Evolutionary conservation across 2,888 invertebrate species (phyloP).

Genomic region (Eumacrocentrus americanus): DNA sequence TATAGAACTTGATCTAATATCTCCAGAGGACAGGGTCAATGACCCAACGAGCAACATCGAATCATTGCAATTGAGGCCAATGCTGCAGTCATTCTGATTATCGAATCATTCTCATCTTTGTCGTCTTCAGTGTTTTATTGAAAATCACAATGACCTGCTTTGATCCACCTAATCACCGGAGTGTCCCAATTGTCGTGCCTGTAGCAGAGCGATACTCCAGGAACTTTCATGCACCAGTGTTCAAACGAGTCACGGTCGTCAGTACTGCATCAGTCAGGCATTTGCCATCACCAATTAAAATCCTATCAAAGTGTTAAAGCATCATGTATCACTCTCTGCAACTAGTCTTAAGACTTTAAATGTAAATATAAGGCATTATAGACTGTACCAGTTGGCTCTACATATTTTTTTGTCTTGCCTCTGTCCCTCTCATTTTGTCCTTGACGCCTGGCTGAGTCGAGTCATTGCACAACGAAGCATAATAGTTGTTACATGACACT

Average conservation of each 20-base stretch:
- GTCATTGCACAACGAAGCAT: constrained; percentile 10
- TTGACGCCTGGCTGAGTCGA: neutral
- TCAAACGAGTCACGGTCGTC: constrained; percentile 53
- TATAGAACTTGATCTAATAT: neutral
- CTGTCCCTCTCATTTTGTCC: neutral
- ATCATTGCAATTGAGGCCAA: constrained; percentile 37
- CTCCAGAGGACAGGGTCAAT: too few species aligned
- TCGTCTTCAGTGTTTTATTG: neutral
- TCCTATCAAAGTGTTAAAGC: constrained; percentile 34
- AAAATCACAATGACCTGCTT: constrained; percentile 54
- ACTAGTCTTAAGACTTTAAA: too few species aligned
- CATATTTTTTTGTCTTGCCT: too few species aligned
- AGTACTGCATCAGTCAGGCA: constrained; percentile 51
- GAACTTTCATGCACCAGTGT: constrained; percentile 54
- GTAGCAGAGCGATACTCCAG: constrained; percentile 48
- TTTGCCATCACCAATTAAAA: constrained; percentile 54
- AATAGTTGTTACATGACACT: constrained; percentile 5
- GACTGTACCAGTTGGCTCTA: too few species aligned
- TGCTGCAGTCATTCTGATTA: constrained; percentile 30
- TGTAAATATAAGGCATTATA: neutral
- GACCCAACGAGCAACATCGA: too few species aligned
- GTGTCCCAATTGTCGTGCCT: constrained; percentile 45
- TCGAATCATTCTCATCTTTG: neutral
- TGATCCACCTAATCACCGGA: constrained; percentile 45
- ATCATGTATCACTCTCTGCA: constrained; percentile 16